Evolutionary conservation across 2,888 invertebrate species (phyloP).

Genomic region (Pteria penguin): DNA sequence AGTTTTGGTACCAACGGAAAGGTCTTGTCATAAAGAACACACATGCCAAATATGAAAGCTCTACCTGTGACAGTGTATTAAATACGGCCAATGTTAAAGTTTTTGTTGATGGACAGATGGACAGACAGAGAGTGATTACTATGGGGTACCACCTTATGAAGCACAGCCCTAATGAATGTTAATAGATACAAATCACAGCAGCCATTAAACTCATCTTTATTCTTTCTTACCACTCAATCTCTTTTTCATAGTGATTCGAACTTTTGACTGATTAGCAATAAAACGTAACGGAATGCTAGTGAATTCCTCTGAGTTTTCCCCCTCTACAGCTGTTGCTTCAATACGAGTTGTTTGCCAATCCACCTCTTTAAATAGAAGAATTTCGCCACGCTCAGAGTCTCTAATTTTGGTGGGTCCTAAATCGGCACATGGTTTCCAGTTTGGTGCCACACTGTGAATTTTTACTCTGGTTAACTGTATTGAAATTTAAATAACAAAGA

Average conservation of each 20-base stretch:
- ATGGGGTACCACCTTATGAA: too few species aligned
- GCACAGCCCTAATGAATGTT: too few species aligned
- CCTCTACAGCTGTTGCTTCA: slow-evolving; percentile 91
- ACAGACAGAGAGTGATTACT: too few species aligned
- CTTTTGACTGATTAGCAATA: slow-evolving; percentile 95
- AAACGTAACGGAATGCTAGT: slow-evolving; percentile 90
- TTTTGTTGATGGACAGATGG: too few species aligned
- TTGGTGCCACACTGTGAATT: slow-evolving; percentile 95
- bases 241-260: slow-evolving; percentile 97
- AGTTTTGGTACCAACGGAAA: too few species aligned
- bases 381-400: slow-evolving; percentile 91
- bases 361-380: slow-evolving; percentile 95
- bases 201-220: neutral
- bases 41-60: too few species aligned
- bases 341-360: slow-evolving; percentile 98
- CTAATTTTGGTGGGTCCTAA: slow-evolving; percentile 94
- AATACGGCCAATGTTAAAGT: too few species aligned
- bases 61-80: too few species aligned
- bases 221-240: slow-evolving; percentile 87
- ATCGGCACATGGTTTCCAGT: slow-evolving; percentile 90
- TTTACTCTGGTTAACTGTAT: slow-evolving; percentile 92
- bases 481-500: too few species aligned
- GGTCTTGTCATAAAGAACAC: too few species aligned
- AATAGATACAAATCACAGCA: too few species aligned
- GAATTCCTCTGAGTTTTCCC: slow-evolving; percentile 59